phyloP scores from a whole-genome alignment of 2,888 invertebrate genomes.

The Tetheella fluctuosa region DNA sequence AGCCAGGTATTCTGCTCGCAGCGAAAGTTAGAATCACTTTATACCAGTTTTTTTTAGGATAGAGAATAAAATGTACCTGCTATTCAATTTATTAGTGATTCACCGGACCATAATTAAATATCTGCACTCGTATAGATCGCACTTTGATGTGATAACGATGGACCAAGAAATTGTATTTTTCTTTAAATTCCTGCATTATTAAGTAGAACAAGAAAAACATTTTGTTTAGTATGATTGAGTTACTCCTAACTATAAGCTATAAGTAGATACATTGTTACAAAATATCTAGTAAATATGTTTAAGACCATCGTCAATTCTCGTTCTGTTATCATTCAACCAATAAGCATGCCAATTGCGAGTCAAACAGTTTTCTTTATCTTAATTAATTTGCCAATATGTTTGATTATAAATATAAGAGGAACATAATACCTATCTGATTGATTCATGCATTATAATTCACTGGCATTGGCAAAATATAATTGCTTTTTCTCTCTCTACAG shows the following conservation, averaged over 20 bases:
- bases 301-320: too few species aligned
- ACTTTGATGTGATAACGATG: not conserved
- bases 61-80: conserved; percentile 39
- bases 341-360: not conserved
- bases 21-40: conserved; percentile 77
- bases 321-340: not conserved
- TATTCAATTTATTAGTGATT: conserved; percentile 27
- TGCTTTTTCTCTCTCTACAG: too few species aligned
- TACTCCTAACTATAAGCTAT: too few species aligned
- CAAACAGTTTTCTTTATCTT: not conserved
- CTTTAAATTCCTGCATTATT: not conserved
- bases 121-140: not conserved
- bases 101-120: not conserved
- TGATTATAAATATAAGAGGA: not conserved
- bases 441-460: too few species aligned
- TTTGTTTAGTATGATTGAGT: too few species aligned
- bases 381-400: not conserved
- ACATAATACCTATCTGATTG: not conserved
- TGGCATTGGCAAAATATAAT: too few species aligned
- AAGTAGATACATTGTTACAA: too few species aligned
- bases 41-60: conserved; percentile 62
- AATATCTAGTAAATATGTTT: not conserved
- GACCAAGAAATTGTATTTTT: not conserved
- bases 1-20: conserved; percentile 64
- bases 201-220: too few species aligned